Conservation (phyloP, 2,888 invertebrate genomes). For the Bedellia somnulentella region DNA sequence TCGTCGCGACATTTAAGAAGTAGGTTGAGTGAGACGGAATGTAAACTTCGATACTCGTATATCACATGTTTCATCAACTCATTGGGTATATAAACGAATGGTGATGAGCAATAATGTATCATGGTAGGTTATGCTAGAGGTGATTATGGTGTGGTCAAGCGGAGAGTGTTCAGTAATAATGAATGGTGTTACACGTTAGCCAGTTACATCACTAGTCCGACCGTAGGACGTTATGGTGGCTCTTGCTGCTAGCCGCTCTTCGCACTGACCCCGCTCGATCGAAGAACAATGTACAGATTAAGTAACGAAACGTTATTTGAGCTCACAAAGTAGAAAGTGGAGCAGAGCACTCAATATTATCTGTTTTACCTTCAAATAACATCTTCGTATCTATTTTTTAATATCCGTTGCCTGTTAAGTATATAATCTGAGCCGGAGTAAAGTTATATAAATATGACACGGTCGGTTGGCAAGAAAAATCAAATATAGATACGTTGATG, state of each 20-base stretch:
- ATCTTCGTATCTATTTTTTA: too few relatives aligned
- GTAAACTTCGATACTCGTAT: slow-evolving; percentile 46
- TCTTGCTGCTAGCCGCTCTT: slow-evolving; percentile 4
- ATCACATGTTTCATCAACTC: slow-evolving; percentile 51
- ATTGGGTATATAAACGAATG: slow-evolving; percentile 17
- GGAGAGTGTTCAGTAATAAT: slow-evolving; percentile 5
- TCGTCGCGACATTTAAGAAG: slow-evolving; percentile 42
- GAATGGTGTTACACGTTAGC: slow-evolving; percentile 9
- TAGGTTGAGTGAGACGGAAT: slow-evolving; percentile 59
- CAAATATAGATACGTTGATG: too few relatives aligned
- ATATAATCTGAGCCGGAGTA: too few relatives aligned
- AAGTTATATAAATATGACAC: too few relatives aligned
- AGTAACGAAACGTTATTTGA: slow-evolving; percentile 6
- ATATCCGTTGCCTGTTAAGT: too few relatives aligned
- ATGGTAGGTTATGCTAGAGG: slow-evolving; percentile 6
- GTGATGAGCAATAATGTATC: slow-evolving; percentile 19
- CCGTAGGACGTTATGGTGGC: slow-evolving; percentile 9
- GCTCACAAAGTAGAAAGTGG: slow-evolving; percentile 8
- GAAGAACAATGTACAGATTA: slow-evolving; percentile 12
- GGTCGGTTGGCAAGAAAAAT: too few relatives aligned
- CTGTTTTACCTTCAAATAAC: too few relatives aligned
- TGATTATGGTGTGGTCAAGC: slow-evolving; percentile 2
- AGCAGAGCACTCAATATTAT: too few relatives aligned
- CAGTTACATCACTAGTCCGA: slow-evolving; percentile 12
- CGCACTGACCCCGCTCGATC: slow-evolving; percentile 11